phyloP scores from a whole-genome alignment of 2,888 invertebrate species.

The Muschampia plurimacula region DNA sequence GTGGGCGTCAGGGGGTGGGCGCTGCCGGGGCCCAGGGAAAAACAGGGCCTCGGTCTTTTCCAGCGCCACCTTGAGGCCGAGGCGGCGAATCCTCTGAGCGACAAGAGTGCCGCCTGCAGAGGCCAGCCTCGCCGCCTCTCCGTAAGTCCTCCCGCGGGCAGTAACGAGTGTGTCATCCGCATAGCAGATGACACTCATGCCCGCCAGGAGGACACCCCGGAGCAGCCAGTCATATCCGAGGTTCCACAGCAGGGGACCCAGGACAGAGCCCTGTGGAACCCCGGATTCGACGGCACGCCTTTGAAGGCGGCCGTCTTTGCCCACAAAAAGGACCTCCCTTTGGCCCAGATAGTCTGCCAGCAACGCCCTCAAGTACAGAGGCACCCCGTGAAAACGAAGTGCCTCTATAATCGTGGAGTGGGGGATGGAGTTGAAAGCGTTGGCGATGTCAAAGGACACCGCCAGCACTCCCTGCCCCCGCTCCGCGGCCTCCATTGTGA shows the following conservation, averaged over 20 bases:
- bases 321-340: not conserved
- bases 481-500: slow-evolving; percentile 7
- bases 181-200: slow-evolving; percentile 10
- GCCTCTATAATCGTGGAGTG: slow-evolving; percentile 21
- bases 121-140: not conserved
- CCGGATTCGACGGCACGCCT: slow-evolving; percentile 13
- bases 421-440: slow-evolving; percentile 45
- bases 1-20: not conserved
- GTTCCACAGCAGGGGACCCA: slow-evolving; percentile 31
- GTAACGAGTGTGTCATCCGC: not conserved
- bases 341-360: not conserved
- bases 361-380: not conserved
- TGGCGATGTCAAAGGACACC: slow-evolving; percentile 42
- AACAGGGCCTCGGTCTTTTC: slow-evolving; percentile 39
- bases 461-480: slow-evolving; percentile 39
- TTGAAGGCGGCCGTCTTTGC: not conserved
- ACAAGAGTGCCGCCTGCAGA: not conserved
- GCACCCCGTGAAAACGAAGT: slow-evolving; percentile 7
- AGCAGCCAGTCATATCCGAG: slow-evolving; percentile 17
- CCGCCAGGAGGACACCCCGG: slow-evolving; percentile 19
- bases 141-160: slow-evolving; percentile 4
- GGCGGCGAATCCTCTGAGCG: not conserved
- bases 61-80: slow-evolving; percentile 1
- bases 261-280: slow-evolving; percentile 32
- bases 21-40: slow-evolving; percentile 37